Percentiles rank a stretch among this genome's conserved stretches.
Evolutionary conservation across 2,113 vertebrate species (phyloP).

Genomic region (Microtus ochrogaster): DNA sequence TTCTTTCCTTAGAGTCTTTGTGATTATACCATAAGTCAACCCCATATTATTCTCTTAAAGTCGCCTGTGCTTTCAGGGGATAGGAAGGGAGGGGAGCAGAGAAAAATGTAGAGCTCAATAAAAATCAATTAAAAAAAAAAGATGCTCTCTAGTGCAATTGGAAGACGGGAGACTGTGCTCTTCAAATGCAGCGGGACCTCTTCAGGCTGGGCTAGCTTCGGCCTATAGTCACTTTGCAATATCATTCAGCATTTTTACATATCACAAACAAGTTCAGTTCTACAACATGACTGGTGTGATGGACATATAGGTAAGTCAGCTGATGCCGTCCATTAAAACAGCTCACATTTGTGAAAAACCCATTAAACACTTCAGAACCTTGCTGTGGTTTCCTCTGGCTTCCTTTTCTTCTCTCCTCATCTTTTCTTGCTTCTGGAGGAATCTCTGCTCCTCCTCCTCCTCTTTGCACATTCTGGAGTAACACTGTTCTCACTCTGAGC

Average conservation of each 20-base stretch:
- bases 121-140: no score
- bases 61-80: not conserved
- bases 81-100: no score
- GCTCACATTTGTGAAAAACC: not conserved
- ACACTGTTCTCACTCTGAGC: not conserved
- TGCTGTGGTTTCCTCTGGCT: not conserved
- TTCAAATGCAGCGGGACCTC: not conserved
- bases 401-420: not conserved
- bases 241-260: not conserved
- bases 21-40: conserved; percentile 18
- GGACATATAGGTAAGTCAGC: not conserved
- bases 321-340: not conserved
- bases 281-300: not conserved
- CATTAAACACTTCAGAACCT: not conserved
- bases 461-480: not conserved
- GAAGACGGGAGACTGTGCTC: not conserved
- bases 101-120: no score
- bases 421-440: not conserved
- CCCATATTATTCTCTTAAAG: not conserved
- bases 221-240: not conserved
- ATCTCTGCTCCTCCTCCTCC: not conserved
- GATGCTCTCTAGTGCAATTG: not conserved
- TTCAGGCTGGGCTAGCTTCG: not conserved
- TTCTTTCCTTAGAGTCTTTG: not conserved
- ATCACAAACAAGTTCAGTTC: not conserved